Base-by-base conservation (phyloP, 1,140 invertebrate genomes). In the Tetragnatha versicolor region DNA sequence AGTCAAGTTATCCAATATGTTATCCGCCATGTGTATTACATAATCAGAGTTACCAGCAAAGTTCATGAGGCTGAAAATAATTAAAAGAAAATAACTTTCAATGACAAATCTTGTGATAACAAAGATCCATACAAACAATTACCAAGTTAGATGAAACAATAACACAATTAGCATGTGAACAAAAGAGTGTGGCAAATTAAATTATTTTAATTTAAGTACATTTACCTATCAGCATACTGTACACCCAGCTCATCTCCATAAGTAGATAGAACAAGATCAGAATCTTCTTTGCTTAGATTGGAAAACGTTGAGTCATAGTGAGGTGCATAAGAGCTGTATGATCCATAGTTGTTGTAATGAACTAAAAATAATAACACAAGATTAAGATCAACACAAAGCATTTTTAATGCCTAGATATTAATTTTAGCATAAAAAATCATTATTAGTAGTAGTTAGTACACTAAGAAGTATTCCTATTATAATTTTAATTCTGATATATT, bases 231-330 rank as follows among this genome's bases (percentile, higher is more conserved):
- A 4, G 94, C 93, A 87, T 97, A 96, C 80, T 94, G 91, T 2
- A 93, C 90, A 31, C 93, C 92, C n/a, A 90, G 90, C 76, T 95
- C 93, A 86, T 94, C 93, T 0, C 95, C 96, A 84, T 98, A 96
- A 0, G 96, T 97, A 79, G 92, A 90, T 82, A 94, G 91, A 0
- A 99, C 90, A 77, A 99, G 85, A 83, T 98, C 95, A 0, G 94
- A 93, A 84, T 99, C 97, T 81, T 97, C 94, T 85, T 97, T 95
- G 12, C 91, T 94, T 25, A 99, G 87, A 83, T 94, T 97, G 0
- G 97, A 91, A 88, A 98, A 98, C 2, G 94, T 96, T 0, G 95
- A 97, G 85, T 99, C 97, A 86, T 96, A 96, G 22, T 91, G 91
- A 0, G 97, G 97, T 2, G 96, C 96, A 88, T 97, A 97, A 2